Evolutionary conservation across 1,140 invertebrate genomes (phyloP), one percentile per base, ranked within the genome.

Genomic region (Papilio aristodemus): DNA sequence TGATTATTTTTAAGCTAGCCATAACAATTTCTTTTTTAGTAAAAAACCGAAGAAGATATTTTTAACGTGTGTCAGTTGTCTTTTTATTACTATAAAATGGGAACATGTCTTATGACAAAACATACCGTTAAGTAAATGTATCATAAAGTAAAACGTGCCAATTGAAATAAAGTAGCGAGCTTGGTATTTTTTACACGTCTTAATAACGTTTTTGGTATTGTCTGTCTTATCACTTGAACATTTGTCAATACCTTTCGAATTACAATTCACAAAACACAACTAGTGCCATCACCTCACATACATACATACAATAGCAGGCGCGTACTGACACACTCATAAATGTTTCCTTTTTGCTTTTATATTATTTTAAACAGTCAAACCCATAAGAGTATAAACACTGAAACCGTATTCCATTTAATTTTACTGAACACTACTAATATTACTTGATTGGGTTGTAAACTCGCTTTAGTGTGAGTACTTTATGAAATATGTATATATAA

Each of bases 101-200:
- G 37, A 37, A 39, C 9, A 62, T 38, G 36, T 37, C 14, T 60
- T 38, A 19, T 62, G 59, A 62, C 19, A 62, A 62, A 62, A 38
- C 37, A 38, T 62, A 62, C 59, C 58, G 58, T 60, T 60, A 60
- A 37, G 6, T 46, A 46, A 8, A 19, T 19, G 17, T 46, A 14
- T 32, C 58, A 38, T 19, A 19, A 58, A 27, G 54, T 50, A 27
- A 38, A 38, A 60, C 58, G 14, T 60, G 58, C 17, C 58, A 60
- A 60, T 60, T 60, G n/a, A 60, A 60, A 37, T 19, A 37, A n/a
- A 27, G 32, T 14, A 25, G 7, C 32, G 13, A 37, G 17, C 32
- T 60, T 60, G 22, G 27, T 58, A 32, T 58, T 58, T 27, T 25
- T 25, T 58, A 32, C 54, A 58, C 54, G 54, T 58, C 54, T 32